Conservation (phyloP, 1,140 invertebrate genomes). For the Panulirus ornatus region DNA sequence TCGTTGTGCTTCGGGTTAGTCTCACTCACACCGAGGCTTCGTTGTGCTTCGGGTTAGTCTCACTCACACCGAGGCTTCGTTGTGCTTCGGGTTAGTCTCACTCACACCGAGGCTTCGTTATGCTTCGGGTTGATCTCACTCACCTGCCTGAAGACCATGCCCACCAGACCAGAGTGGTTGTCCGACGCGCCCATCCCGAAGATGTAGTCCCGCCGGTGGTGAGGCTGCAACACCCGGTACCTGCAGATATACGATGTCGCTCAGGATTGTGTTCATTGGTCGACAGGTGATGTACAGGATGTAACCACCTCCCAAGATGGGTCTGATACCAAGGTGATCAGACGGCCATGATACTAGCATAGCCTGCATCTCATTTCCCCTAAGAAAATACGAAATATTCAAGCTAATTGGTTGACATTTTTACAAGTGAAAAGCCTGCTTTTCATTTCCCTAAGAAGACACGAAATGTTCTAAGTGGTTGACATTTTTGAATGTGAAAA, state of each 20-base stretch:
- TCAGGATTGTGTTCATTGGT: neutral
- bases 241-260: neutral
- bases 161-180: conserved; percentile 11
- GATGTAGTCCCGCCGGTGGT: neutral
- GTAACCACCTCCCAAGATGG: too few relatives aligned
- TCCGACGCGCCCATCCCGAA: conserved; percentile 5
- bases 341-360: too few relatives aligned
- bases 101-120: neutral
- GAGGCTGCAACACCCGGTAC: neutral
- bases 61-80: neutral
- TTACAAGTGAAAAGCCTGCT: neutral
- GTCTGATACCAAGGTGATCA: too few relatives aligned
- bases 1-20: neutral
- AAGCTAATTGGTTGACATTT: neutral
- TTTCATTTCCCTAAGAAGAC: too few relatives aligned
- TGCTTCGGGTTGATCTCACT: neutral
- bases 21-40: neutral
- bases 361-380: neutral
- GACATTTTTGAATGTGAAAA: too few relatives aligned
- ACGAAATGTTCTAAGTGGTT: too few relatives aligned
- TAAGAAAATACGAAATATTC: neutral
- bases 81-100: too few relatives aligned
- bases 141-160: conserved; percentile 12
- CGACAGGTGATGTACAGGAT: neutral
- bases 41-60: neutral